Evolutionary conservation across 2,113 vertebrate species (phyloP), one percentile per base, ranked within the genome.

Genomic region (Dolichotis patagonum): DNA sequence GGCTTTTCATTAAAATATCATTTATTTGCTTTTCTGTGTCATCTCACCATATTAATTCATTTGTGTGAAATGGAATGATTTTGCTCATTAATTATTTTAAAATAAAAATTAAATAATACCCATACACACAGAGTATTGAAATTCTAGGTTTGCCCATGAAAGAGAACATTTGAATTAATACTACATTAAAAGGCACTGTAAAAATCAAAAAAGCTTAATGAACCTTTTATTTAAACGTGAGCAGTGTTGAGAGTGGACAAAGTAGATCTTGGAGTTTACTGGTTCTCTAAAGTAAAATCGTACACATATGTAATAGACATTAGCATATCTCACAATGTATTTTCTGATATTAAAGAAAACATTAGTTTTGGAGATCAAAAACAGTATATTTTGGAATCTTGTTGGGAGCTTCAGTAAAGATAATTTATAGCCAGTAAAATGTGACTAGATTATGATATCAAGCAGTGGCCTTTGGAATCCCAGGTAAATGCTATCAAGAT

Each of bases 11-110:
- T 90, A 88, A 77, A 83, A 26, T 82, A 62, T 63, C 54, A 65
- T 75, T 75, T 78, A 85, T 88, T 85, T 78, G 2, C 52, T 60
- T 91, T 91, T n/a, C 32, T 11, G 0, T 85, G 43, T 82, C 46
- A 62, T 96, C 22, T 85, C 10, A 73, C 5, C 14, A 5, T 87
- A 46, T 90, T 38, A 65, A 83, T 56, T 58, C 5, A 19, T 17
- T 60, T 62, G 22, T 24, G 4, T 56, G 65, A 95, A 93, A 63
- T 87, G 11, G 32, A 93, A 84, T 16, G 6, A 46, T 92, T 90
- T 96, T 96, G 43, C 12, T 92, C 91, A 35, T 28, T 78, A 73
- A 92, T 89, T 95, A 93, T 90, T 96, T 75, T 10, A 90, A 24
- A 94, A 85, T 88, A 87, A 95, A 94, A 93, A 80, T 80, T 93